These are phyloP conservation scores for Ophion slaviceki DNA, from an alignment of 2,888 invertebrate genomes.

Conservation along the genomic window DNA sequence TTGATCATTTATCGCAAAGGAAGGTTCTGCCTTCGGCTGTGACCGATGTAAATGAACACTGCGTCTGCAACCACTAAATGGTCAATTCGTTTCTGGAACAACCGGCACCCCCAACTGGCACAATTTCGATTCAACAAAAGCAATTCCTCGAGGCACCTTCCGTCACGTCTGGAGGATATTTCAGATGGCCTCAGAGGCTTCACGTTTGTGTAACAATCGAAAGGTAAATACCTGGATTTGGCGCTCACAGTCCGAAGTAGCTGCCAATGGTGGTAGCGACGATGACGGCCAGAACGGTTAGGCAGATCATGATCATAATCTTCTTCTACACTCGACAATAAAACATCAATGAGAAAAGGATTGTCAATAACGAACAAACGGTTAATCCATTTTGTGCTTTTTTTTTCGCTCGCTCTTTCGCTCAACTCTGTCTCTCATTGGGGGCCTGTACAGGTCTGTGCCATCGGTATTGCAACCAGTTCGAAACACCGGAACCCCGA, in stretches of 20 bases:
- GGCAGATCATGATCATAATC: slow-evolving; percentile 96
- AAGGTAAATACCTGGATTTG: slow-evolving; percentile 74
- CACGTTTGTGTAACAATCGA: neutral
- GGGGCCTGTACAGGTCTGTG: slow-evolving; percentile 24
- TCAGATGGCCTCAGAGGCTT: neutral
- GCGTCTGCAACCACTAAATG: too few relatives aligned
- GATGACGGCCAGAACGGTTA: slow-evolving; percentile 91
- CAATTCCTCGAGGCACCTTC: too few relatives aligned
- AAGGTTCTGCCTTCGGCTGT: too few relatives aligned
- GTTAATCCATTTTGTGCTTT: slow-evolving; percentile 46
- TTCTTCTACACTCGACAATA: slow-evolving; percentile 91
- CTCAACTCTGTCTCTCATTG: slow-evolving; percentile 62
- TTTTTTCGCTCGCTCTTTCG: slow-evolving; percentile 4
- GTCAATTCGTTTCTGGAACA: too few relatives aligned
- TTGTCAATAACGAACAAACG: slow-evolving; percentile 50
- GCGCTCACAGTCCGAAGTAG: slow-evolving; percentile 86
- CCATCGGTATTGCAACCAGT: slow-evolving; percentile 47
- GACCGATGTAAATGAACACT: too few relatives aligned
- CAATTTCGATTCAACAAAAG: too few relatives aligned
- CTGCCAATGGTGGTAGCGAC: slow-evolving; percentile 88
- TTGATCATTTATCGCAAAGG: too few relatives aligned
- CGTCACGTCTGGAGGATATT: too few relatives aligned
- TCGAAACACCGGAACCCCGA: slow-evolving; percentile 37
- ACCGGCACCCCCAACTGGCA: too few relatives aligned
- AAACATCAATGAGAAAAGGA: slow-evolving; percentile 64